These are phyloP conservation scores for Lycocerus yunnanus DNA, from an alignment of 2,888 invertebrate genomes.

Conservation along the genomic window DNA sequence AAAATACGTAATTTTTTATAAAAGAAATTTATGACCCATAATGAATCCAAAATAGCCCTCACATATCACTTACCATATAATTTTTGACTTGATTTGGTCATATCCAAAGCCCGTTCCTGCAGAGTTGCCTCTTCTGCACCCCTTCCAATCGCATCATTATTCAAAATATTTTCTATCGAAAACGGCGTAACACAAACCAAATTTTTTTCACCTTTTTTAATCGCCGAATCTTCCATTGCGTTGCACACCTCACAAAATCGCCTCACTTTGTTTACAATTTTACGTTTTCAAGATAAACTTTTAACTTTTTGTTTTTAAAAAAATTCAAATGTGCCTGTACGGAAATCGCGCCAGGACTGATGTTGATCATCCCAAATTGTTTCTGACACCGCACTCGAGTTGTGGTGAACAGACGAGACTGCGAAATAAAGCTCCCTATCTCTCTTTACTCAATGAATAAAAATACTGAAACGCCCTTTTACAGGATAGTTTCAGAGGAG, in stretches of 20 bases:
- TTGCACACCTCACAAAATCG: background rate
- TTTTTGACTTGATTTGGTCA: conserved; percentile 49
- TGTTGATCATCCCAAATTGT: conserved; percentile 49
- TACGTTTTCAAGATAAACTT: background rate
- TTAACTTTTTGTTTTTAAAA: background rate
- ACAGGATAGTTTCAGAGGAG: conserved; percentile 10
- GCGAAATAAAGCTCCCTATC: conserved; percentile 35
- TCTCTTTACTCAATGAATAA: conserved; percentile 24
- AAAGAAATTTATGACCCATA: conserved; percentile 24
- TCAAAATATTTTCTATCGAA: conserved; percentile 74
- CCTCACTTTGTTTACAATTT: background rate
- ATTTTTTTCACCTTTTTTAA: conserved; percentile 28
- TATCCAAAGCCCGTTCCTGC: conserved; percentile 54
- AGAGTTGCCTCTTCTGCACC: conserved; percentile 36
- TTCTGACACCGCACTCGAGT: conserved; percentile 49
- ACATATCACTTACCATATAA: conserved; percentile 7
- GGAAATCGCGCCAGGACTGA: conserved; percentile 47
- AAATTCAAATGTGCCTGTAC: conserved; percentile 12
- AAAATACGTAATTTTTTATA: conserved; percentile 28
- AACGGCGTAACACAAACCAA: conserved; percentile 63
- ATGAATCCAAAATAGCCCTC: conserved; percentile 5
- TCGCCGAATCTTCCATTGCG: conserved; percentile 28
- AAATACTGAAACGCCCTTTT: conserved; percentile 32
- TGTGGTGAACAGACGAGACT: conserved; percentile 37
- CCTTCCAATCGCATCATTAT: conserved; percentile 52